Base-by-base conservation (phyloP, 2,888 invertebrate genomes). In the Drosophila demipolita region DNA sequence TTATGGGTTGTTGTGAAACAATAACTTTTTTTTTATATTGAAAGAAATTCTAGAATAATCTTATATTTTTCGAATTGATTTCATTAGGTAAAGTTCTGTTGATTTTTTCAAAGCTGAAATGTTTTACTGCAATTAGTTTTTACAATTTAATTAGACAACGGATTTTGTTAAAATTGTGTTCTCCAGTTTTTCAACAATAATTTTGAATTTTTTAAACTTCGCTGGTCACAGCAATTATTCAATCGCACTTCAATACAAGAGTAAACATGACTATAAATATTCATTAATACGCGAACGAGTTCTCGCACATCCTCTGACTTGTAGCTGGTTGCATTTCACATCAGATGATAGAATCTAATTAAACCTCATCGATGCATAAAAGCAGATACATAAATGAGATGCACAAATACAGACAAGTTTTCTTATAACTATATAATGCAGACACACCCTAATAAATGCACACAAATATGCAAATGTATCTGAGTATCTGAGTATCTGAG, bases 301-400 rank as follows among this genome's bases (percentile, higher is more conserved):
- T 52, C 26, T 48, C 59, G 60, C 38, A 35, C 35, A 57, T 26
- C 15, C 29, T 32, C 26, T 54, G 15, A 58, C 49, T 35, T 29
- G 15, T 53, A 59, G 82, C 64, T 82, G 78, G 66, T 68, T 81
- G 77, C 75, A 66, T 73, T 73, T 84, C 74, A 79, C 73, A 75
- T 78, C 73, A 77, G 80, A 80, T 85, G 81, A 83, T 84, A 74
- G 79, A 91, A 91, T 85, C 82, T 79, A 91, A 91, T 91, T 90
- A 91, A 90, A 88, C 80, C 65, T 75, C 87, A 87, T 83, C 87
- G 91, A 90, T 83, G 91, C 90, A 91, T 87, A 83, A 82, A 82
- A 82, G 78, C 62, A 75, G 62, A 69, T 65, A 59, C 66, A 66
- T 40, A 61, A 52, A 61, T 57, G 61, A 65, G 67, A 66, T 42